A percentile compares a stretch with the other conserved stretches of the same genome.
phyloP scores from a whole-genome alignment of 2,113 vertebrate genomes.

The Ceratotherium simum region DNA sequence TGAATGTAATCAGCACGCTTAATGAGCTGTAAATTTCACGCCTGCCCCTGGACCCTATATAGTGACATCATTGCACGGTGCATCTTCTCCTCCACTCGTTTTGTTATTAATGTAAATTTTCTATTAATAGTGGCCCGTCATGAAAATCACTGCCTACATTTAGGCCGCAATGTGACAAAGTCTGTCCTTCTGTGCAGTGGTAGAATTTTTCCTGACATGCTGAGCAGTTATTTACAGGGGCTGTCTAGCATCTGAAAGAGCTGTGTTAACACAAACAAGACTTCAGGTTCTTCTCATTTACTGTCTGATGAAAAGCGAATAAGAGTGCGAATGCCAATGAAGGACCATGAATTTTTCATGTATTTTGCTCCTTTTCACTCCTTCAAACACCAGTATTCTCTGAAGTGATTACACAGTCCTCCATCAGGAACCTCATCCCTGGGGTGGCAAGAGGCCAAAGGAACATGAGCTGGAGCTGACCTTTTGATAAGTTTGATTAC shows the following conservation, averaged over 20 bases:
- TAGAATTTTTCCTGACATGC: slow-evolving; percentile 76
- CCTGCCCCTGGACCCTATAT: slow-evolving; percentile 65
- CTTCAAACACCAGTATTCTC: slow-evolving; percentile 56
- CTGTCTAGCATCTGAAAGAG: slow-evolving; percentile 71
- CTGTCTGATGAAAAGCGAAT: slow-evolving; percentile 75
- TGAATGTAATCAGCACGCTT: slow-evolving; percentile 80
- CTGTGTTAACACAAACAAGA: slow-evolving; percentile 77
- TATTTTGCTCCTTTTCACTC: slow-evolving; percentile 56
- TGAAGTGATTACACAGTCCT: slow-evolving; percentile 60
- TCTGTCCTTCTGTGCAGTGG: slow-evolving; percentile 50
- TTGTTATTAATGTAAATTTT: slow-evolving; percentile 74
- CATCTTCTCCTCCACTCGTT: slow-evolving; percentile 55
- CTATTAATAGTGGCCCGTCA: slow-evolving; percentile 76
- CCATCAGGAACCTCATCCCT: slow-evolving; percentile 31
- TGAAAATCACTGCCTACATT: slow-evolving; percentile 77
- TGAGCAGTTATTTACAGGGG: slow-evolving; percentile 79
- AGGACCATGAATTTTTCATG: slow-evolving; percentile 75
- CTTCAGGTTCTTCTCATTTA: slow-evolving; percentile 78
- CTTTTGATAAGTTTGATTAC: slow-evolving; percentile 68
- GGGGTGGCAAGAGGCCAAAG: slow-evolving; percentile 43
- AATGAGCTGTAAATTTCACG: slow-evolving; percentile 79
- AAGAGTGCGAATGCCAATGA: slow-evolving; percentile 73
- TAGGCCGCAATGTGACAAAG: slow-evolving; percentile 49
- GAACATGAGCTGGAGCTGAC: slow-evolving; percentile 51
- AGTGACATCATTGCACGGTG: slow-evolving; percentile 54